Base-by-base conservation (phyloP, 2,797 vertebrate species). In the Hippoglossus hippoglossus region DNA sequence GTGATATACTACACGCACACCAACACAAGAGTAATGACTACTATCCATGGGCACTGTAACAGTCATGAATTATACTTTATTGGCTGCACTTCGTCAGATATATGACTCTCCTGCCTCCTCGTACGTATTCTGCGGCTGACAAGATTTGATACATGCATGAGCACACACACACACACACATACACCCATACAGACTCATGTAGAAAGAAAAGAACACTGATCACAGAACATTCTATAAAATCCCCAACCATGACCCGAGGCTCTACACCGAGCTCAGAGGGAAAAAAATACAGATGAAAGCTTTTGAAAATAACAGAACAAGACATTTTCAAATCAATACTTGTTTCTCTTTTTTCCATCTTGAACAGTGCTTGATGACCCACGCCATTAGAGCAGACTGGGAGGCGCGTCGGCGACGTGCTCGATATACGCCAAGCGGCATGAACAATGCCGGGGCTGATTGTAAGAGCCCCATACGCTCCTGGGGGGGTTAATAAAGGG, bases 21-120 rank as follows among this genome's bases (percentile, higher is more conserved):
- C 84, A 89, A 86, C 92, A 88, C 83, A 90, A 90, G 90, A 93
- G 88, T 91, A 91, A 93, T 90, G 91, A 87, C 87, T 88, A 70
- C 87, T 63, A 90, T 92, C 91, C 88, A 88, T 54, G 15, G 87
- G 67, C 90, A 87, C 87, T 82, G 91, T 90, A 92, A 91, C 84
- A 83, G 67, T 84, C 89, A 90, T 93, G 89, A 92, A 92, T 93
- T 92, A 89, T 87, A 86, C 89, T 91, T 93, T 93, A 93, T 92
- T 92, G 90, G 88, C 85, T 79, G 82, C 84, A 88, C 82, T 92
- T 85, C 73, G 86, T 90, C 87, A 93, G 89, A 90, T 91, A 91
- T 91, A 92, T 46, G 91, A 90, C 88, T 90, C 92, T 86, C 84
- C 77, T 78, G 80, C 83, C 86, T 87, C 75, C 80, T 83, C 70